Conservation (phyloP, 2,797 vertebrate genomes). For the Graptemys geographica region DNA sequence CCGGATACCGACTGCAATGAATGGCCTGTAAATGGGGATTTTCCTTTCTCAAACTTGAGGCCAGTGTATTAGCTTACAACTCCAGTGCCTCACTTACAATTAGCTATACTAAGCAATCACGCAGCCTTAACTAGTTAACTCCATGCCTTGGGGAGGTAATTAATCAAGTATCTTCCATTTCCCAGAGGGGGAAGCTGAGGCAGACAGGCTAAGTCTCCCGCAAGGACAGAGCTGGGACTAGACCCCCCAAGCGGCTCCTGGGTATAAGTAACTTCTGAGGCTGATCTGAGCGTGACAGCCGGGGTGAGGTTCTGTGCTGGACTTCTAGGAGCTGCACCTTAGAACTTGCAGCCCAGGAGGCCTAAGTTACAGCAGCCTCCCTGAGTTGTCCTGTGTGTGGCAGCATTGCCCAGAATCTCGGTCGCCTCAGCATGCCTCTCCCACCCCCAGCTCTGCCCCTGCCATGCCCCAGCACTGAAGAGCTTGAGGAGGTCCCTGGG, state of each 20-base stretch:
- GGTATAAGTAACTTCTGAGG: neutral
- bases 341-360: neutral
- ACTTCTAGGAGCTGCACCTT: neutral
- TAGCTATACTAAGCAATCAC: rapidly evolving
- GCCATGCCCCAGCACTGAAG: neutral
- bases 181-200: neutral
- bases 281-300: neutral
- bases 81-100: neutral
- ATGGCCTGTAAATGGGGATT: neutral
- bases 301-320: neutral
- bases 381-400: neutral
- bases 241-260: neutral
- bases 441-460: neutral
- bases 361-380: neutral
- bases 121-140: neutral
- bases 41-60: neutral
- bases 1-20: neutral
- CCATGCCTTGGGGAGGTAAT: neutral
- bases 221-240: neutral
- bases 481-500: neutral
- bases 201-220: neutral
- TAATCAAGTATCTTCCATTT: neutral
- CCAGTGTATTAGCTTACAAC: neutral
- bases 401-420: neutral
- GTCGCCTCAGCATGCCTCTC: rapidly evolving